Percentiles rank a stretch among this genome's conserved stretches.
Evolutionary conservation across 2,888 invertebrate species (phyloP).

Genomic region (Dione juno): DNA sequence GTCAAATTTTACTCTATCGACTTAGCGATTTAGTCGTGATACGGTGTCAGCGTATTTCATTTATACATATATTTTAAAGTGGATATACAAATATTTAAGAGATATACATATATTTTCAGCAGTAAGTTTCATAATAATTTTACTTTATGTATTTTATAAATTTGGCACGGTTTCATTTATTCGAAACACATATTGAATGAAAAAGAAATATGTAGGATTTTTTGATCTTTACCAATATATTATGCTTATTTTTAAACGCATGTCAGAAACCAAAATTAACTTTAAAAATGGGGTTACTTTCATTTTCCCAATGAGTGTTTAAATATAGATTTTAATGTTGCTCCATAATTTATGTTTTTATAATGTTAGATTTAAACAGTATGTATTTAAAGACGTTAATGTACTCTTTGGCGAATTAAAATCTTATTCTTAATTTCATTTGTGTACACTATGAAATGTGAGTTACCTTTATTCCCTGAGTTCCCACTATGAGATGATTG

Average conservation of each 20-base stretch:
- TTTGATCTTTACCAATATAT: slow-evolving; percentile 11
- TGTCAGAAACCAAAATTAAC: background rate
- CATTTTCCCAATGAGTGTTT: background rate
- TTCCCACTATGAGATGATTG: no score
- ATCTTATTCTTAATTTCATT: background rate
- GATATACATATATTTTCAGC: background rate
- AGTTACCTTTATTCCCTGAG: no score
- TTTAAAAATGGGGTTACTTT: slow-evolving; percentile 10
- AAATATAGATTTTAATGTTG: background rate
- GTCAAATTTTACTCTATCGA: background rate
- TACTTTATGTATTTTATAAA: slow-evolving; percentile 4
- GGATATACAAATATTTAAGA: background rate
- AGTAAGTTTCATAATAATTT: slow-evolving; percentile 2
- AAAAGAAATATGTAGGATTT: background rate
- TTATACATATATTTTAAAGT: background rate
- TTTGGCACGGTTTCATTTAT: slow-evolving; percentile 19
- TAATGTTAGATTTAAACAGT: background rate
- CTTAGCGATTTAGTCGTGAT: background rate
- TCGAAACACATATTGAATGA: background rate
- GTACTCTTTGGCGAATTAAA: background rate
- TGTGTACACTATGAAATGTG: no score
- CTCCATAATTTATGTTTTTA: background rate
- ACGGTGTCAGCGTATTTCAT: background rate
- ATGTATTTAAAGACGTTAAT: background rate
- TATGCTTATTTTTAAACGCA: slow-evolving; percentile 2